These are phyloP conservation scores for Atta colombica DNA, from an alignment of 1,140 invertebrate genomes.

Conservation along the genomic window DNA sequence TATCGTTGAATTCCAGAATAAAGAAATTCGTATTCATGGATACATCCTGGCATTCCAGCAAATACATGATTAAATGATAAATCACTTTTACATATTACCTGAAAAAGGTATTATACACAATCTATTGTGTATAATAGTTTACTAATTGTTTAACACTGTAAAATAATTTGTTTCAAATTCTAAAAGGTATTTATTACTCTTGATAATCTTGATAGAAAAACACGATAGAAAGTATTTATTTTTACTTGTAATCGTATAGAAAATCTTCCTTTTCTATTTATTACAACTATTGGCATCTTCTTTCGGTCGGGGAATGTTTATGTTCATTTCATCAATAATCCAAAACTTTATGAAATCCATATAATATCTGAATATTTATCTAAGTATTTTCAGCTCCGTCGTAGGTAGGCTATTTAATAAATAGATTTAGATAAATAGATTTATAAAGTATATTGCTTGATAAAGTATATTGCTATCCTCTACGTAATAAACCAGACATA, in stretches of 20 bases:
- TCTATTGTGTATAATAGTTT: neutral
- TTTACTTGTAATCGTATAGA: constrained; percentile 11
- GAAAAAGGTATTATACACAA: neutral
- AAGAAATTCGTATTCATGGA: constrained; percentile 26
- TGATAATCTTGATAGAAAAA: too few species aligned
- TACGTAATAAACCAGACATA: too few species aligned
- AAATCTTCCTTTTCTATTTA: constrained; percentile 28
- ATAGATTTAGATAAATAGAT: neutral
- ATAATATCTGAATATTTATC: neutral
- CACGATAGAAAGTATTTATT: neutral
- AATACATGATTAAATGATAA: constrained; percentile 26
- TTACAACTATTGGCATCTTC: constrained; percentile 7
- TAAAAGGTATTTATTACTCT: too few species aligned
- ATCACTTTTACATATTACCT: constrained; percentile 30
- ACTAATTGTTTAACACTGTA: neutral
- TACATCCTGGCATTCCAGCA: constrained; percentile 6
- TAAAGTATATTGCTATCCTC: too few species aligned
- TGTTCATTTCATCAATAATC: constrained; percentile 5
- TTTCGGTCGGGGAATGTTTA: neutral
- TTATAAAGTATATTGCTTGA: too few species aligned
- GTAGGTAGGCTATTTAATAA: constrained; percentile 22
- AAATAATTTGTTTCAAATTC: neutral
- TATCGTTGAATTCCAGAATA: constrained; percentile 26
- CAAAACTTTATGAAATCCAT: constrained; percentile 19
- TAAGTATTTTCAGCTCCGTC: constrained; percentile 13